Evolutionary conservation across 2,797 vertebrate species (phyloP), one percentile per base, ranked within the genome.

Genomic region (Chloroceryle inda): DNA sequence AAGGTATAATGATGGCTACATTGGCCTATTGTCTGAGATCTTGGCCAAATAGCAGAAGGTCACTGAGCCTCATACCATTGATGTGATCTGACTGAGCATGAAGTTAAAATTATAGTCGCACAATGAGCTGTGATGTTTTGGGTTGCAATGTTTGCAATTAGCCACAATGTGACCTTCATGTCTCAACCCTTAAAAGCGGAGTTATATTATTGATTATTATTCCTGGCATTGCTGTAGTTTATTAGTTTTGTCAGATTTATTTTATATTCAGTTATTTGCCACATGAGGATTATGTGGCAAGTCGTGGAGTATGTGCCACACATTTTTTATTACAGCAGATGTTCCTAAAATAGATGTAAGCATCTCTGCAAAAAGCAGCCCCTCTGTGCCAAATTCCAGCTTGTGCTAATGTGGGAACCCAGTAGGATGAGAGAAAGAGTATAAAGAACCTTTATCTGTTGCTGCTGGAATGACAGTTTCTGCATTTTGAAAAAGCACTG

Each of bases 291-390:
- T 95, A 78, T 88, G 81, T 94, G 88, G 85, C 88, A 93, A 96
- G 80, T 76, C 93, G 74, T 88, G 63, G 84, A 88, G 42, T 91
- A 90, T 94, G 79, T 91, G 89, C 79, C 89, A 94, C 83, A 80
- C 47, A 91, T 91, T 91, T 96, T 94, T 94, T 96, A 94, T 94
- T 96, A 88, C 89, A 93, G 79, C 87, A 96, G 96, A 95, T 96
- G 95, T 92, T 91, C 94, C 94, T 94, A 88, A 96, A 95, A 94
- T 96, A 92, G 71, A 95, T 74, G 81, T 93, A 91, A 95, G 91
- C 86, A 93, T 92, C 75, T 93, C 95, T 94, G 90, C 55, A 95
- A 91, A 89, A 95, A 95, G 67, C 81, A 93, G 67, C 23, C 63
- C 81, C 93, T 96, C 84, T 87, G 93, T 90, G 90, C 91, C 92